phyloP scores from a whole-genome alignment of 2,888 invertebrate species.

The Emmelina monodactyla region DNA sequence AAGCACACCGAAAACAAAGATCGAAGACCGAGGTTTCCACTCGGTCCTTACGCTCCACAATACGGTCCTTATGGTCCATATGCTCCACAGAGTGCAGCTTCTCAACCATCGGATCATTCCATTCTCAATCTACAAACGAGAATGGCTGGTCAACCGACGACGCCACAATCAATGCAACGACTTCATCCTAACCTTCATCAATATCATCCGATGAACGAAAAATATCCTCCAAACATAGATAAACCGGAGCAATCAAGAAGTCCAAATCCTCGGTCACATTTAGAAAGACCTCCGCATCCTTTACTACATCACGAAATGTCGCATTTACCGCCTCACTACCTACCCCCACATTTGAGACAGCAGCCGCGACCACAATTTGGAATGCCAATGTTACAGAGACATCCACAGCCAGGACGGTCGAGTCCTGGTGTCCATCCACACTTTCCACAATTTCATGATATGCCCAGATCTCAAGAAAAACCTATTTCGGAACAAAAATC shows the following conservation, averaged over 20 bases:
- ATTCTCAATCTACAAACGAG: conserved; percentile 10
- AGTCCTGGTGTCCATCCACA: conserved; percentile 6
- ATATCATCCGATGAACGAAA: background rate
- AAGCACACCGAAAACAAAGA: conserved; percentile 57
- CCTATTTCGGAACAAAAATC: conserved; percentile 1
- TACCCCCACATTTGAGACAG: conserved; percentile 4
- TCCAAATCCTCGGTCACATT: background rate
- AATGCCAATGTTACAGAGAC: conserved; percentile 1
- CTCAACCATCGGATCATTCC: conserved; percentile 1
- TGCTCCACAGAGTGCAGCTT: conserved; percentile 27
- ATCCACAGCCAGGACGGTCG: conserved; percentile 8
- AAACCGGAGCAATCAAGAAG: background rate
- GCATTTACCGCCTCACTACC: conserved; percentile 1
- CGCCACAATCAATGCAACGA: conserved; percentile 17
- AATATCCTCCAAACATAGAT: background rate
- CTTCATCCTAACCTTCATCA: conserved; percentile 18
- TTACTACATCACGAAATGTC: background rate
- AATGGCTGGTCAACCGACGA: conserved; percentile 11
- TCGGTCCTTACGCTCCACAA: conserved; percentile 58
- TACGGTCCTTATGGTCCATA: conserved; percentile 54
- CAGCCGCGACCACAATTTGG: background rate
- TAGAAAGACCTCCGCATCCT: background rate
- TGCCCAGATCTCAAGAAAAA: no score
- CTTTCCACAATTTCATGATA: no score
- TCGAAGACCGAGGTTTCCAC: conserved; percentile 43